Base-by-base conservation (phyloP, 2,797 vertebrate genomes). In the Eulemur coronatus region DNA sequence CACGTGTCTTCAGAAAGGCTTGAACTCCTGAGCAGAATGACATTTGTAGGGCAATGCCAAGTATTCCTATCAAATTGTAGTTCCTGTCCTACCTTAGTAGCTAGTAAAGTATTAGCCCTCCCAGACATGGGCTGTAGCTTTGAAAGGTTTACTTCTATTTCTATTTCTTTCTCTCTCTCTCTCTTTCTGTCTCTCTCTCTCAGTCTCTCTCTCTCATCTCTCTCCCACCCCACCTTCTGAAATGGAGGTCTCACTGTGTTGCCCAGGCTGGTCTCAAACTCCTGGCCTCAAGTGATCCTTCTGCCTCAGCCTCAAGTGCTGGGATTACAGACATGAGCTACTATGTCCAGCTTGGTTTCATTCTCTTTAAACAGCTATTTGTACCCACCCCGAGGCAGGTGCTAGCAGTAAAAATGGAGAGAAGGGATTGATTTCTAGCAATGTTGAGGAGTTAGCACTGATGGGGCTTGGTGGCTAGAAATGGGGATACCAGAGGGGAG, bases 401-500 rank as follows among this genome's bases (percentile, higher is more conserved):
- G 38, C 63, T 63, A 65, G 78, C 67, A 75, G 10, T 43, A 84
- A 70, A 95, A 89, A 70, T 80, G 73, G 93, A 86, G 72, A 94
- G 61, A 88, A 79, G 11, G 18, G 67, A 41, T 75, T 81, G 81
- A 33, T 93, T 85, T 75, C 14, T 80, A 88, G 67, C 57, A 70
- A 4, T 55, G n/a, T 76, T 26, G 18, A 67, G 41, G 57, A 48
- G 17, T 89, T 96, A 61, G 89, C 13, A 48, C 20, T 59, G 41
- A 67, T 33, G 46, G 48, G 70, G 18, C 41, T 84, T 85, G 69
- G 72, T 70, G 38, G n/a, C 52, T 82, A 12, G 41, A 86, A 91
- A 7, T 11, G n/a, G 24, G 43, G 38, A 38, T 63, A 6, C 13
- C 30, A 50, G n/a, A 63, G 8, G 87, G 28, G 59, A 52, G 12